Evolutionary conservation across 2,113 vertebrate species (phyloP).

Genomic region (Epinephelus cyanopodus): DNA sequence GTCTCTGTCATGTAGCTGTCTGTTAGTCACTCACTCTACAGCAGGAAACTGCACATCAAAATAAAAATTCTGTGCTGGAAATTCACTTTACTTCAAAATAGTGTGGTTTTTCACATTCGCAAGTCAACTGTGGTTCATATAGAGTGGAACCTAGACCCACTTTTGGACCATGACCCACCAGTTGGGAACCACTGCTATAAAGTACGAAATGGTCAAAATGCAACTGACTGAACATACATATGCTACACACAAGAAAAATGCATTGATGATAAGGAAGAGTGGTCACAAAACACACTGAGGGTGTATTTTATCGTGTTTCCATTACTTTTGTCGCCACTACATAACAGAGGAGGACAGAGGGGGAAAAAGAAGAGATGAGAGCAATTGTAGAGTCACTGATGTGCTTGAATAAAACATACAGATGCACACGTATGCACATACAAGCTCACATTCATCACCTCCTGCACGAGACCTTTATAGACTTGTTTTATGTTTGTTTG

Average conservation of each 20-base stretch:
- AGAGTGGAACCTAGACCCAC: no score
- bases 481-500: conserved; percentile 40
- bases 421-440: not conserved
- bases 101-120: no score
- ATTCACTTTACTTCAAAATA: no score
- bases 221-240: not conserved
- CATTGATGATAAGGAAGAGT: not conserved
- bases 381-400: not conserved
- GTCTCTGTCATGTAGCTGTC: no score
- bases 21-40: no score
- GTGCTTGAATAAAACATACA: conserved; percentile 18
- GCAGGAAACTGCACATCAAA: no score
- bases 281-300: not conserved
- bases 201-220: not conserved
- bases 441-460: conserved; percentile 16
- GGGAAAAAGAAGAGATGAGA: not conserved
- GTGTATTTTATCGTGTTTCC: not conserved
- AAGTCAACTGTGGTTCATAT: no score
- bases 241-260: not conserved
- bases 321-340: not conserved
- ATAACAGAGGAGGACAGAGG: not conserved
- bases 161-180: no score
- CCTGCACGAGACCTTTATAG: conserved; percentile 7
- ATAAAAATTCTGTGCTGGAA: no score
- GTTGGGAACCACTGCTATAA: no score